Evolutionary conservation across 2,888 invertebrate genomes (phyloP).

Genomic region (Scaptomyza cyrtandrae): DNA sequence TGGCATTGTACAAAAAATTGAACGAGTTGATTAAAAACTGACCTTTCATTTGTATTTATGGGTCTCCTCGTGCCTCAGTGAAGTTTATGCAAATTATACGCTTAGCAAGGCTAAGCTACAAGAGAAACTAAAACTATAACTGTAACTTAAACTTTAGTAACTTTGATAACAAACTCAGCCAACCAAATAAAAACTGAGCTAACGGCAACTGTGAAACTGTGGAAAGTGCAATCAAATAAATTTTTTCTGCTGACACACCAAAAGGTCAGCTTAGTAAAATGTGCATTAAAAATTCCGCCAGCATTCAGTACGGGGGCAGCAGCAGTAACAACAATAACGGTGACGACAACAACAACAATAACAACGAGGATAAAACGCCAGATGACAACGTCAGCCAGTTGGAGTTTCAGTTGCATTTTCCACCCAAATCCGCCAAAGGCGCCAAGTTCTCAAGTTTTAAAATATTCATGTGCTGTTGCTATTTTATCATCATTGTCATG

Average conservation of each 20-base stretch:
- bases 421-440: slow-evolving; percentile 44
- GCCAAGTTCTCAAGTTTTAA: slow-evolving; percentile 66
- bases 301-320: slow-evolving; percentile 48
- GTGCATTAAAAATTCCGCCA: slow-evolving; percentile 69
- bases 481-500: slow-evolving; percentile 67
- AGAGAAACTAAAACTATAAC: slow-evolving; percentile 3
- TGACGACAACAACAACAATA: slow-evolving; percentile 21
- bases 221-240: slow-evolving; percentile 74
- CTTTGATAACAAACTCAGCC: slow-evolving; percentile 52
- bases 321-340: slow-evolving; percentile 17
- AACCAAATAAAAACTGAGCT: slow-evolving; percentile 17
- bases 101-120: slow-evolving; percentile 20
- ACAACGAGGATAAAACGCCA: slow-evolving; percentile 21
- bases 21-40: neutral
- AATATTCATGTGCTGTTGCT: slow-evolving; percentile 72
- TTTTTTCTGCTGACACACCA: slow-evolving; percentile 49
- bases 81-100: slow-evolving; percentile 41
- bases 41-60: slow-evolving; percentile 9
- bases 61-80: slow-evolving; percentile 22
- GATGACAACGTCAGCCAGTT: slow-evolving; percentile 45
- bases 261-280: slow-evolving; percentile 64
- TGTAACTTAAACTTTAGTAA: slow-evolving; percentile 40
- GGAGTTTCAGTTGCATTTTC: slow-evolving; percentile 58
- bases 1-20: neutral
- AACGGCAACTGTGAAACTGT: slow-evolving; percentile 54